Evolutionary conservation across 2,888 invertebrate genomes (phyloP), one percentile per base, ranked within the genome.

Genomic region (Dusona sp.): DNA sequence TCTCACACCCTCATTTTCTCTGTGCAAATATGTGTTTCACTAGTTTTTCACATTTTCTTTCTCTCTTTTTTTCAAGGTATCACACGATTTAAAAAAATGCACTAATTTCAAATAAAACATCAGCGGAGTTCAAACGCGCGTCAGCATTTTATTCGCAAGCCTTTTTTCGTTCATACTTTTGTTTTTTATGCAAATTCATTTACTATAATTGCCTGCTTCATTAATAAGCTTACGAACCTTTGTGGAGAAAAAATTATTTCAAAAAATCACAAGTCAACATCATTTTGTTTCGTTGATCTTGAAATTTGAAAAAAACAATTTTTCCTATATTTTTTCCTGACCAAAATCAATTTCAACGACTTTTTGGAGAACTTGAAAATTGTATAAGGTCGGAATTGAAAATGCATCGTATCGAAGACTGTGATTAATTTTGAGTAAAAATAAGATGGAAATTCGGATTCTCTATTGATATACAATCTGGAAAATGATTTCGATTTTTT

Each of bases 11-110:
- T 51, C 42, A 9, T 9, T 22, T 54, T 22, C 54, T 57, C 25
- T 13, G 13, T 11, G 11, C 11, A 11, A 0, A 3, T 9, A 11
- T 25, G 22, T 54, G 22, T 54, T 54, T 22, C 54, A 22, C 54
- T 54, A 3, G 1, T 57, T 57, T 57, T 57, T 25, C 57, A 22
- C 11, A 57, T 38, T 57, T 22, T 42, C 9, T 75, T n/a, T n/a
- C 19, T 25, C 45, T 75, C 19, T 25, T 36, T 73, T 57, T 73
- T 13, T 42, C 73, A 74, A 51, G 54, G 51, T 38, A 38, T 74
- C 16, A 57, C 57, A 33, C 13, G n/a, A 36, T 22, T n/a, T n/a
- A 9, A 29, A 29, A 61, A 29, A 13, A 25, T 74, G 16, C 25
- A 57, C 74, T 16, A 38, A 74, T 74, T 22, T 61, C 25, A 73